Conservation (phyloP, 2,797 vertebrate species). For the Channallabes apus region DNA sequence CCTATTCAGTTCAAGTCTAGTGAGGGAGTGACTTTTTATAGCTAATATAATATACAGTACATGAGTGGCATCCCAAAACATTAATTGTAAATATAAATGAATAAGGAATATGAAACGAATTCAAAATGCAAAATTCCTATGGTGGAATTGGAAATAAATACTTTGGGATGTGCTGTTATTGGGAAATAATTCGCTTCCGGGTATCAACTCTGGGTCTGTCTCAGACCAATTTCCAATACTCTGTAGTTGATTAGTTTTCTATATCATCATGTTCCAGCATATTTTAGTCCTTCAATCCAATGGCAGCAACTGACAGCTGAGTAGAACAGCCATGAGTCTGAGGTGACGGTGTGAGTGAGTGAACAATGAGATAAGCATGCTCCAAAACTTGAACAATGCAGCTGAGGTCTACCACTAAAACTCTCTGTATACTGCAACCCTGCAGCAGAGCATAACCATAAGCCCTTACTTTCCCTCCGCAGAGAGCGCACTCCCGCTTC, state of each 20-base stretch:
- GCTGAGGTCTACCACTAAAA: constrained; percentile 33
- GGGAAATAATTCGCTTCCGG: neutral
- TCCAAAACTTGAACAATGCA: constrained; percentile 42
- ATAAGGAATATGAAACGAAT: neutral
- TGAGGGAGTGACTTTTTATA: neutral
- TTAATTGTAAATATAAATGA: neutral
- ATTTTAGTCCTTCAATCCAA: neutral
- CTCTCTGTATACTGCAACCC: constrained; percentile 41
- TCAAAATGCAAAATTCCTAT: neutral
- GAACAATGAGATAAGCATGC: constrained; percentile 35
- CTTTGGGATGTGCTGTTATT: too few relatives aligned
- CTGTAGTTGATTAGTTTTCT: neutral
- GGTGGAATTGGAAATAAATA: too few relatives aligned
- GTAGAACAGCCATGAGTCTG: neutral
- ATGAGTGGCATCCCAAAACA: neutral
- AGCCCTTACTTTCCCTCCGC: constrained; percentile 45
- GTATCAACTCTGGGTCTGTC: neutral
- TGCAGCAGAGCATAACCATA: constrained; percentile 47
- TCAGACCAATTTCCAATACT: neutral
- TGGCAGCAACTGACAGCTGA: neutral
- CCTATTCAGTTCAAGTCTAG: neutral
- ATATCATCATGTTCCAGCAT: neutral
- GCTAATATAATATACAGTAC: neutral
- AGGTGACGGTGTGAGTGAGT: constrained; percentile 30
- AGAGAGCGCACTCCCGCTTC: constrained; percentile 62